A percentile compares a stretch with the other conserved stretches of the same genome.
phyloP scores from a whole-genome alignment of 1,140 invertebrate species.

The Pseudomyrmex sp. region DNA sequence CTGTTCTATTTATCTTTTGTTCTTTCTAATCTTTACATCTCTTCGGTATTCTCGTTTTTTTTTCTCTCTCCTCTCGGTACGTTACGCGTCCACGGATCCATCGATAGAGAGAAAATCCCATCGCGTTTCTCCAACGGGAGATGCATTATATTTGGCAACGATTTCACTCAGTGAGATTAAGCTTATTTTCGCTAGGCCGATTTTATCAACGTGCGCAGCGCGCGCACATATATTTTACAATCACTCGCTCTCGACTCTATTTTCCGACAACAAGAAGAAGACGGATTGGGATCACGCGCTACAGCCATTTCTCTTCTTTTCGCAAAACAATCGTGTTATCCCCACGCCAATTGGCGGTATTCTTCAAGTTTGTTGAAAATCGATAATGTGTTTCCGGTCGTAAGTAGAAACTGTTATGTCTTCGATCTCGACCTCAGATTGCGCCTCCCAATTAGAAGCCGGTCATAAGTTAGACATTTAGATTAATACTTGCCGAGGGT shows the following conservation, averaged over 20 bases:
- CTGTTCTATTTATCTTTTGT: not conserved
- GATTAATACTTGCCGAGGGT: slow-evolving; percentile 63
- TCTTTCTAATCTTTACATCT: slow-evolving; percentile 55
- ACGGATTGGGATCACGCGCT: not conserved
- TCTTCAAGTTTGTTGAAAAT: not conserved
- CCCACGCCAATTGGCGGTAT: not conserved
- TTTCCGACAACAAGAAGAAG: not conserved
- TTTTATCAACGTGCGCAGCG: slow-evolving; percentile 31
- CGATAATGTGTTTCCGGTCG: no score
- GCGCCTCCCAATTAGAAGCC: slow-evolving; percentile 25
- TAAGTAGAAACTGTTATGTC: not conserved
- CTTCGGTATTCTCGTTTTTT: not conserved
- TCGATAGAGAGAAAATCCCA: slow-evolving; percentile 67
- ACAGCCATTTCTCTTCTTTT: not conserved
- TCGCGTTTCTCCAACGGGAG: slow-evolving; percentile 59
- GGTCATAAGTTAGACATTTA: slow-evolving; percentile 52
- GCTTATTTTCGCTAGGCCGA: slow-evolving; percentile 81
- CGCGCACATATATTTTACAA: slow-evolving; percentile 8
- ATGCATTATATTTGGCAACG: slow-evolving; percentile 78
- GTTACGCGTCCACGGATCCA: slow-evolving; percentile 66
- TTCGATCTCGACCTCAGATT: not conserved
- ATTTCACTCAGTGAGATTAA: slow-evolving; percentile 84
- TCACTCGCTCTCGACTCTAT: not conserved
- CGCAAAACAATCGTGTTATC: not conserved
- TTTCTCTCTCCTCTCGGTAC: slow-evolving; percentile 7